Percentiles rank a stretch among this genome's conserved stretches.
These are phyloP conservation scores for Ictidomys tridecemlineatus DNA, from an alignment of 2,113 vertebrate genomes.

Conservation along the genomic window DNA sequence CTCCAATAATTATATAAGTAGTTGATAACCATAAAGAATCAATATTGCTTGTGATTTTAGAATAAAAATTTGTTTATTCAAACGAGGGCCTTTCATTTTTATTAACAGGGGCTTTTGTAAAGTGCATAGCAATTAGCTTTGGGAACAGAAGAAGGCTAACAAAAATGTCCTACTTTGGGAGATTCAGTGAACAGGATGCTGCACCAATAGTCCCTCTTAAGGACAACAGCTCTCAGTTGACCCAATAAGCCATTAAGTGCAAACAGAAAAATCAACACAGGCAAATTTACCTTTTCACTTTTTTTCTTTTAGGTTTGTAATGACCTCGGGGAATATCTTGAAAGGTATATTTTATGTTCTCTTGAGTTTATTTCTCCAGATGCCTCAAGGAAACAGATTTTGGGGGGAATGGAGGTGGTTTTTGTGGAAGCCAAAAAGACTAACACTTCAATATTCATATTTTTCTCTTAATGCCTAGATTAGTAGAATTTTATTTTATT, in stretches of 20 bases:
- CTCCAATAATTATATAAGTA: background rate
- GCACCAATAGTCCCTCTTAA: background rate
- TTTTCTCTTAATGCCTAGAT: background rate
- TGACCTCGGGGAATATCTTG: background rate
- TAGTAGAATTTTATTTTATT: slow-evolving; percentile 40
- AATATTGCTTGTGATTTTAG: slow-evolving; percentile 32
- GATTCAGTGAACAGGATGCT: slow-evolving; percentile 48
- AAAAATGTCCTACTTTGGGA: slow-evolving; percentile 45
- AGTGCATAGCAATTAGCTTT: slow-evolving; percentile 42
- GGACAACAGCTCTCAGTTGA: slow-evolving; percentile 6
- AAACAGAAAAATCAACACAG: slow-evolving; percentile 52
- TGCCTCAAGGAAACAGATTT: slow-evolving; percentile 1
- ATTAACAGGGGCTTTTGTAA: slow-evolving; percentile 40
- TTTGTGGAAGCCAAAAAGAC: background rate
- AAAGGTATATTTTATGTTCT: slow-evolving; percentile 55
- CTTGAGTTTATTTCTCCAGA: slow-evolving; percentile 48
- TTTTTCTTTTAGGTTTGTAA: background rate
- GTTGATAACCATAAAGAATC: slow-evolving; percentile 12
- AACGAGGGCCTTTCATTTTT: background rate
- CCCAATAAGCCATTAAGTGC: slow-evolving; percentile 48
- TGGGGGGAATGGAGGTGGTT: background rate
- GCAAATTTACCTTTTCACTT: slow-evolving; percentile 46
- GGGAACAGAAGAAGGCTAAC: slow-evolving; percentile 66
- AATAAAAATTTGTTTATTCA: slow-evolving; percentile 47
- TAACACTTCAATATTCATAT: background rate